A percentile compares a stretch with the other conserved stretches of the same genome.
These are phyloP conservation scores for Drosophila aff. DNA, from an alignment of 1,140 invertebrate genomes.

Conservation along the genomic window DNA sequence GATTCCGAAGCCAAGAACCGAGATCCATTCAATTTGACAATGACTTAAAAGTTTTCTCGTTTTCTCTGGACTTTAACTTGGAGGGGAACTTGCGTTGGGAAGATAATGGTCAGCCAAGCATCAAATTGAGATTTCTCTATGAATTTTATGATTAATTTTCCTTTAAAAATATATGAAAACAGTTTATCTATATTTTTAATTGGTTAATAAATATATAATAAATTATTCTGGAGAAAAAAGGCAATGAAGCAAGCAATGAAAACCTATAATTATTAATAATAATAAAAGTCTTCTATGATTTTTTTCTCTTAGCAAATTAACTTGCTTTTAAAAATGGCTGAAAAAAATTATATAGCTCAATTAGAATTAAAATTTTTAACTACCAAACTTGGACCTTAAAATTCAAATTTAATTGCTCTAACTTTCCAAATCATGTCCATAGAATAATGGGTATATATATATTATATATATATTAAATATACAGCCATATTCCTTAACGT, in stretches of 20 bases:
- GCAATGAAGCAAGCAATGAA: no score
- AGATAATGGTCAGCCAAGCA: slow-evolving; percentile 17
- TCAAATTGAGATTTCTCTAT: slow-evolving; percentile 29
- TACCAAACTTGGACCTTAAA: slow-evolving; percentile 1
- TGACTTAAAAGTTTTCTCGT: slow-evolving; percentile 59
- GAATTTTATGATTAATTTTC: neutral
- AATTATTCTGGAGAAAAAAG: no score
- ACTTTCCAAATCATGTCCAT: slow-evolving; percentile 7
- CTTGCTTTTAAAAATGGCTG: neutral
- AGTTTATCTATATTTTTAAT: no score
- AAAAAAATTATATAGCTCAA: neutral
- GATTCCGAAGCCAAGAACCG: slow-evolving; percentile 23
- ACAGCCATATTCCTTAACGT: slow-evolving; percentile 27
- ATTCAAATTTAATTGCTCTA: slow-evolving; percentile 10
- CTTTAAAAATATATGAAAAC: neutral
- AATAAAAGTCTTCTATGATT: neutral
- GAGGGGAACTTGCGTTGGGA: neutral
- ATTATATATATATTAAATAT: slow-evolving; percentile 31
- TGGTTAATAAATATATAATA: neutral
- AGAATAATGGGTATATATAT: slow-evolving; percentile 1
- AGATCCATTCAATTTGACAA: slow-evolving; percentile 61
- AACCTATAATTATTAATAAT: neutral
- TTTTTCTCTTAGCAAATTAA: no score
- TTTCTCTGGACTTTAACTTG: slow-evolving; percentile 11
- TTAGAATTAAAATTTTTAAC: slow-evolving; percentile 3